Evolutionary conservation across 2,888 invertebrate species (phyloP), one percentile per base, ranked within the genome.

Genomic region (Metellina segmentata): DNA sequence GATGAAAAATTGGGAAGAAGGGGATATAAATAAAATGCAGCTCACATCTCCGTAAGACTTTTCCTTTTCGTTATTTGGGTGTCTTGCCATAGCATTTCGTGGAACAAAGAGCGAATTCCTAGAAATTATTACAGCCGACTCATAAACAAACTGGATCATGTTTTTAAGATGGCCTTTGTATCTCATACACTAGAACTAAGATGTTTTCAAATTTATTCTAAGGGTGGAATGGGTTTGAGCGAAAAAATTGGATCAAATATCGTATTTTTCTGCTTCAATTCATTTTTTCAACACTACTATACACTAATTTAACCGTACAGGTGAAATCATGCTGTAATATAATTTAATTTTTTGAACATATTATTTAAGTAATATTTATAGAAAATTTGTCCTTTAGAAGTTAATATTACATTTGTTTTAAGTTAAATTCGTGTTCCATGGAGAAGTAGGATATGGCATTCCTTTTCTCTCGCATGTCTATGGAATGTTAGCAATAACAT

Each of bases 1-100:
- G 61, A 79, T 79, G 79, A 79, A 79, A 79, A 79, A 79, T 79
- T 79, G 79, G 79, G 53, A 20, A 52, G 9, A 9, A 7, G 61
- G 34, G n/a, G 61, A 61, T 34, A 79, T 79, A 79, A 79, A 61
- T 79, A 79, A 79, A 61, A 19, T 79, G 34, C 13, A 61, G 53
- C 53, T 20, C 61, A 20, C 61, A 7, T 48, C 13, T 61, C 61
- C 53, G 53, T 11, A 69, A 61, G 61, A 7, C 11, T 72, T 13
- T 61, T 11, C 11, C 11, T 7, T 7, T 34, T 9, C 5, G 13
- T 79, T 79, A 53, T 61, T 13, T 61, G 11, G 11, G 5, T 16
- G 7, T 34, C 7, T 53, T 11, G 7, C 1, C 7, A 53, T 9
- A 11, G 11, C 61, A 61, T 61, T 61, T 79, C 6, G 11, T 53